A percentile compares a stretch with the other conserved stretches of the same genome.
Evolutionary conservation across 2,113 vertebrate species (phyloP).

Genomic region (Perca flavescens): DNA sequence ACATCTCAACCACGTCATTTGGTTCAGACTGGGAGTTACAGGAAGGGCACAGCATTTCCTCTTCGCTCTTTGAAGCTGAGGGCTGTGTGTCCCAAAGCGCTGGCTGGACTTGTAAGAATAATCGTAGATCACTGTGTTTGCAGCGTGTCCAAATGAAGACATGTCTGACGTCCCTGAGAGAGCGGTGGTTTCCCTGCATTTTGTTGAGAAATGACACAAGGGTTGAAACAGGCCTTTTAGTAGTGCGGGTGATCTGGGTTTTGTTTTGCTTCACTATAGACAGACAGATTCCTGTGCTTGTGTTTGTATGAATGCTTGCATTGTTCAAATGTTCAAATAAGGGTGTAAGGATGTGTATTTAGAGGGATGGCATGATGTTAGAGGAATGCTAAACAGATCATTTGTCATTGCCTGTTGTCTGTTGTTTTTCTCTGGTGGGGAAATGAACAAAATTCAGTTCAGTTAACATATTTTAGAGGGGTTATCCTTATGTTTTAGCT

Average conservation of each 20-base stretch:
- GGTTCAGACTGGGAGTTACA: slow-evolving; percentile 74
- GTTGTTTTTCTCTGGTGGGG: background rate
- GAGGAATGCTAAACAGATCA: slow-evolving; percentile 43
- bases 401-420: slow-evolving; percentile 35
- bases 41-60: slow-evolving; percentile 83
- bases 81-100: slow-evolving; percentile 60
- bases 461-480: background rate
- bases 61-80: slow-evolving; percentile 76
- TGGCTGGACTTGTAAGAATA: slow-evolving; percentile 61
- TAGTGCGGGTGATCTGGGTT: slow-evolving; percentile 45
- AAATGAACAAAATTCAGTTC: background rate
- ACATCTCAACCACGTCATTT: slow-evolving; percentile 69
- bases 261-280: slow-evolving; percentile 64
- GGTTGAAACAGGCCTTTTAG: slow-evolving; percentile 58
- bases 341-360: slow-evolving; percentile 59
- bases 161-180: slow-evolving; percentile 43
- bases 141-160: slow-evolving; percentile 74
- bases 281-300: slow-evolving; percentile 65
- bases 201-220: slow-evolving; percentile 47
- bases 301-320: slow-evolving; percentile 62
- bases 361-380: slow-evolving; percentile 53
- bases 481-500: slow-evolving; percentile 4
- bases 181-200: slow-evolving; percentile 43
- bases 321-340: slow-evolving; percentile 66
- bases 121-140: slow-evolving; percentile 59